phyloP scores from a whole-genome alignment of 2,797 vertebrate species.

The Galagoides demidoff region DNA sequence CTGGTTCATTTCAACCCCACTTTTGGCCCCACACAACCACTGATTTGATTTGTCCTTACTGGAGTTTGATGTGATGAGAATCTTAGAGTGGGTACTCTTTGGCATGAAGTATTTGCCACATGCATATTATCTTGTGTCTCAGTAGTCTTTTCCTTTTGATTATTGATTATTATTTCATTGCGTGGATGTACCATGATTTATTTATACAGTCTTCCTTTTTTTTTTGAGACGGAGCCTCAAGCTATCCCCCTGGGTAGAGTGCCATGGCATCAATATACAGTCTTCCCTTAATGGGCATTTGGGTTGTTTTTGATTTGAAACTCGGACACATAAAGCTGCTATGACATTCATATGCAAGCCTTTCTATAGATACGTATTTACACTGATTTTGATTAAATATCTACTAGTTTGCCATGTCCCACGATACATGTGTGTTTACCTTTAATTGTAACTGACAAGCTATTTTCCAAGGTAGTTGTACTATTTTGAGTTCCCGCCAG shows the following conservation, averaged over 20 bases:
- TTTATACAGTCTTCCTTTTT: not conserved
- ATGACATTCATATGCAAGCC: not conserved
- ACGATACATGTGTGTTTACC: not conserved
- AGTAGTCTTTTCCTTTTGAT: not conserved
- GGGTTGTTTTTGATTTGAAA: not conserved
- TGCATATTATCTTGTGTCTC: rapidly evolving
- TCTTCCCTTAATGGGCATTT: not conserved
- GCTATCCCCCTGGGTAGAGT: too few species aligned
- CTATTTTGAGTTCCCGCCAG: not conserved
- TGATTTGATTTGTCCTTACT: not conserved
- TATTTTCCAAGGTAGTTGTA: not conserved
- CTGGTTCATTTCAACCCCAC: not conserved
- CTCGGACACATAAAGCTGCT: not conserved
- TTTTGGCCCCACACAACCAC: not conserved
- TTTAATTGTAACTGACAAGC: not conserved
- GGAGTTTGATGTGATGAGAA: not conserved
- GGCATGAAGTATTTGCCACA: not conserved
- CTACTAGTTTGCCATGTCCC: not conserved
- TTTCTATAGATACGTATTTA: not conserved
- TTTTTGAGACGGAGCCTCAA: too few species aligned
- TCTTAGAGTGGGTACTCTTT: not conserved
- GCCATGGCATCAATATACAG: too few species aligned
- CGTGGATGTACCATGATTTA: not conserved
- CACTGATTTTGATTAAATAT: not conserved
- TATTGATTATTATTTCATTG: not conserved